Evolutionary conservation across 2,888 invertebrate species (phyloP).

Genomic region (Boloria selene): DNA sequence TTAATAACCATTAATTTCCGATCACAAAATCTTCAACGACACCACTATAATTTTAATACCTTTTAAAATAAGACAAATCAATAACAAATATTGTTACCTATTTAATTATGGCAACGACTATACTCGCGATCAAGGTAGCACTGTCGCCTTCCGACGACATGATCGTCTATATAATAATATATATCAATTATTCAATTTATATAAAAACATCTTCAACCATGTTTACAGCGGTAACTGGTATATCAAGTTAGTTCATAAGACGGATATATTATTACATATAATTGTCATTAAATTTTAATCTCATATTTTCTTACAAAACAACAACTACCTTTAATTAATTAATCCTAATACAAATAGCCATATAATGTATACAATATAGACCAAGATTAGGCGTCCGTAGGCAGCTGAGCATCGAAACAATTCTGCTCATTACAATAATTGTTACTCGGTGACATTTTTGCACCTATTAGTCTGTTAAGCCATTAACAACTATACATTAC

Average conservation of each 20-base stretch:
- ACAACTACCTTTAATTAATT: conserved; percentile 77
- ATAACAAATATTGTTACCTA: conserved; percentile 66
- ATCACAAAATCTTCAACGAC: conserved; percentile 83
- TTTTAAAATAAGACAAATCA: conserved; percentile 61
- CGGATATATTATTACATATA: conserved; percentile 79
- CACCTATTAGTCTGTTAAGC: too few relatives aligned
- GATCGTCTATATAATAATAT: conserved; percentile 69
- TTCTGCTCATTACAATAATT: neutral
- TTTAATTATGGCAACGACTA: conserved; percentile 56
- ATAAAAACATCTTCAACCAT: conserved; percentile 79
- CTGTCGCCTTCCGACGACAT: conserved; percentile 61
- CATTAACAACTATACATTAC: too few relatives aligned
- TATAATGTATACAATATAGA: conserved; percentile 62
- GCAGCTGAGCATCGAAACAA: conserved; percentile 49
- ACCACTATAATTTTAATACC: conserved; percentile 69
- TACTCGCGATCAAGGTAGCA: conserved; percentile 51
- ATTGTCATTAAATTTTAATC: conserved; percentile 74
- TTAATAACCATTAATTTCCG: conserved; percentile 75
- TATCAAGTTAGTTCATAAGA: conserved; percentile 76
- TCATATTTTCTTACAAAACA: conserved; percentile 79
- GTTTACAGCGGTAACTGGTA: conserved; percentile 63
- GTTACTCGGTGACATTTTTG: neutral
- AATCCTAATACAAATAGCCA: conserved; percentile 65
- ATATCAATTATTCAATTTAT: conserved; percentile 75
- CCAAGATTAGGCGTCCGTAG: conserved; percentile 66